phyloP scores from a whole-genome alignment of 1,140 invertebrate genomes.

The Brachionus plicatilis region DNA sequence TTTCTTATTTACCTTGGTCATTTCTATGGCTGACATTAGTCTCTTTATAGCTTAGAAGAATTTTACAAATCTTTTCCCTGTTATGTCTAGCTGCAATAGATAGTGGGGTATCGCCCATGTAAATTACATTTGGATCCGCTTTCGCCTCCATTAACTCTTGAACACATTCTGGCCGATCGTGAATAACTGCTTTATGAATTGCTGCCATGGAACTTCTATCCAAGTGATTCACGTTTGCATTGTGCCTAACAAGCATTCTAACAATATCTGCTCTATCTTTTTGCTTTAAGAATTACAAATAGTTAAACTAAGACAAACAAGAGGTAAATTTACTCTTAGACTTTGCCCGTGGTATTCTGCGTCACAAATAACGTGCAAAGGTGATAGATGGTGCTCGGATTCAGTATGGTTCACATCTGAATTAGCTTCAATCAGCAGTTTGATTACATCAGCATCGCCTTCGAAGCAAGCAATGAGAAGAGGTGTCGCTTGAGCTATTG shows the following conservation, averaged over 20 bases:
- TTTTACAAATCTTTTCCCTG: conserved; percentile 14
- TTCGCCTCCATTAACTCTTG: conserved; percentile 31
- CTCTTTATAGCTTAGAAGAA: conserved; percentile 18
- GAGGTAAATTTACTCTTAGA: conserved; percentile 1
- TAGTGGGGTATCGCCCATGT: conserved; percentile 40
- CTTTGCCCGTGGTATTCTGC: conserved; percentile 41
- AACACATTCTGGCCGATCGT: conserved; percentile 41
- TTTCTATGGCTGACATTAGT: conserved; percentile 40
- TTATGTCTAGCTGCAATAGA: conserved; percentile 41
- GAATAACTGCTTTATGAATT: conserved; percentile 41
- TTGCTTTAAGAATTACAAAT: conserved; percentile 28
- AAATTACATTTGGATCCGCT: conserved; percentile 40
- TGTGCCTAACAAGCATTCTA: background rate
- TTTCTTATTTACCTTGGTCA: conserved; percentile 24
- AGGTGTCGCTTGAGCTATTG: conserved; percentile 40
- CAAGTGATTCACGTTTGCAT: conserved; percentile 40
- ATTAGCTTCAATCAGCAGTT: conserved; percentile 10
- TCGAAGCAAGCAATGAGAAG: conserved; percentile 41
- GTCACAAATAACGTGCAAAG: conserved; percentile 40
- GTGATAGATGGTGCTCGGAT: conserved; percentile 40
- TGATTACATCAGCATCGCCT: conserved; percentile 40
- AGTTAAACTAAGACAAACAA: background rate
- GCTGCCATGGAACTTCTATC: conserved; percentile 37
- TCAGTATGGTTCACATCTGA: conserved; percentile 39
- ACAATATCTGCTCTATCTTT: conserved; percentile 34